Percentiles rank a stretch among this genome's conserved stretches.
phyloP scores from a whole-genome alignment of 2,113 vertebrate species.

The Nothobranchius furzeri region DNA sequence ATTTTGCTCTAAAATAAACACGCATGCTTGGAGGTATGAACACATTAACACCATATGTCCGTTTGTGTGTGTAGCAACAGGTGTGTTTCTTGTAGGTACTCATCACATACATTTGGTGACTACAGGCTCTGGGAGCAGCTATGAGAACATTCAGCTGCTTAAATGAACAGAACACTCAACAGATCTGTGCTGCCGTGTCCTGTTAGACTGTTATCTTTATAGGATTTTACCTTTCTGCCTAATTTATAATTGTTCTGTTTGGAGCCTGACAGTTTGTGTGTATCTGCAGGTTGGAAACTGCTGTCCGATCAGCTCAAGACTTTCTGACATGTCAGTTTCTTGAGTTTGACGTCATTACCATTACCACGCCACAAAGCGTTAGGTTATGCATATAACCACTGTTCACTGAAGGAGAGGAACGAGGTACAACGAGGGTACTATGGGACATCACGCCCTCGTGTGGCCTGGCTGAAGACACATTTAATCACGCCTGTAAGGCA shows the following conservation, averaged over 20 bases:
- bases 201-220: not conserved
- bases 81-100: not conserved
- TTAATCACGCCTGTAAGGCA: no score
- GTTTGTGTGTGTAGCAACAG: not conserved
- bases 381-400: no score
- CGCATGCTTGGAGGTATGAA: not conserved
- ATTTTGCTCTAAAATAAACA: not conserved
- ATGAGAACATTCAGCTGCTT: not conserved
- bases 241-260: not conserved
- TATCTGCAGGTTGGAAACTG: slow-evolving; percentile 57
- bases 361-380: not conserved
- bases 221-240: not conserved
- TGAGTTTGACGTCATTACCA: slow-evolving; percentile 40
- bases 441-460: no score
- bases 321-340: slow-evolving; percentile 48
- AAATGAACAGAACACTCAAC: not conserved
- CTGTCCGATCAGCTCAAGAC: slow-evolving; percentile 33
- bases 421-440: no score
- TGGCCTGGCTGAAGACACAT: no score
- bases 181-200: not conserved
- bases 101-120: not conserved
- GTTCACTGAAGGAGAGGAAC: no score
- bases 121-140: not conserved
- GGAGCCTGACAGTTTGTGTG: not conserved
- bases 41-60: no score